These are phyloP conservation scores for Amphipoea oculea DNA, from an alignment of 2,888 invertebrate species.

Conservation along the genomic window DNA sequence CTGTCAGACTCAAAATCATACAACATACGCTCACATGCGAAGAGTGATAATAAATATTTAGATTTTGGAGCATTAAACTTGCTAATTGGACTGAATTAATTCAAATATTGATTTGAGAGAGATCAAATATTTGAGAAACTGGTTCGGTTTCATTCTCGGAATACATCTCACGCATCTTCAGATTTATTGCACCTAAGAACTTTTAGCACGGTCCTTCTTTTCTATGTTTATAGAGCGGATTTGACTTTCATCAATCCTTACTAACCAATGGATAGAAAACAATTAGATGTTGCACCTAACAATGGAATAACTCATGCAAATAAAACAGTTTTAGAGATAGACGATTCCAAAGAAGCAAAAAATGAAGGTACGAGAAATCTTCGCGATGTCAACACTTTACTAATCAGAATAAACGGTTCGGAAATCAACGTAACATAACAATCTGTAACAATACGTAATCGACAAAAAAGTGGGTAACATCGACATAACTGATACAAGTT, in stretches of 20 bases:
- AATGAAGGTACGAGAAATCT: slow-evolving; percentile 8
- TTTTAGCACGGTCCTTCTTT: slow-evolving; percentile 13
- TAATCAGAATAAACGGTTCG: slow-evolving; percentile 37
- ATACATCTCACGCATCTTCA: slow-evolving; percentile 29
- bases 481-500: slow-evolving; percentile 63
- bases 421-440: slow-evolving; percentile 42
- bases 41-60: slow-evolving; percentile 40
- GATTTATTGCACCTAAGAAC: slow-evolving; percentile 5
- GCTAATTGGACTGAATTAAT: slow-evolving; percentile 38
- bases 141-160: slow-evolving; percentile 40
- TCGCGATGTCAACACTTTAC: slow-evolving; percentile 23
- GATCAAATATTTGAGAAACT: slow-evolving; percentile 41
- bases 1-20: slow-evolving; percentile 10
- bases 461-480: slow-evolving; percentile 51
- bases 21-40: slow-evolving; percentile 8
- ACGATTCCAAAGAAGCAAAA: slow-evolving; percentile 12
- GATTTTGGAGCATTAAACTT: slow-evolving; percentile 38
- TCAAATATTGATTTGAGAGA: slow-evolving; percentile 42
- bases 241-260: slow-evolving; percentile 18
- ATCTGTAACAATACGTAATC: slow-evolving; percentile 61
- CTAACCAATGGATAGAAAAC: neutral
- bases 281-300: neutral
- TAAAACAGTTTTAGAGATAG: neutral
- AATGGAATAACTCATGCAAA: neutral
- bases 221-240: slow-evolving; percentile 3